These are phyloP conservation scores for Calcarius lapponicus DNA, from an alignment of 2,797 vertebrate genomes.

Conservation along the genomic window DNA sequence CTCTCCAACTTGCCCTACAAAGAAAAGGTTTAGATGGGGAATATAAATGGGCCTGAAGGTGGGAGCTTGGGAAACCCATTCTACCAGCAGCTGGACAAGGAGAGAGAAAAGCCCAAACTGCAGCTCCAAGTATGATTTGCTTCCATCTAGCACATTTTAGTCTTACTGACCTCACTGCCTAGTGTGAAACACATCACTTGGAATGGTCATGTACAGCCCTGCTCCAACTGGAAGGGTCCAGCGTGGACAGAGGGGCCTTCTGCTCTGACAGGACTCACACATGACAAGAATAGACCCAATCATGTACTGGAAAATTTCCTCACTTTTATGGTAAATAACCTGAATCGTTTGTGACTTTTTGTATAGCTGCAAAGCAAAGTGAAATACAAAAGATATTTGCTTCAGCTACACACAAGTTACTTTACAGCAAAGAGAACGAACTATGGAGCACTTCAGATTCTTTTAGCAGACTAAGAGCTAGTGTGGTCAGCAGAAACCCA, in stretches of 20 bases:
- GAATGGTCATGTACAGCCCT: rapidly evolving
- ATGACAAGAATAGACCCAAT: not conserved
- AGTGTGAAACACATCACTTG: not conserved
- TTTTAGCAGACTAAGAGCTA: not conserved
- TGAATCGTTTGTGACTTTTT: not conserved
- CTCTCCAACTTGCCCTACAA: not conserved
- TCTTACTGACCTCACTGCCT: not conserved
- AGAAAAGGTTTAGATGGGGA: not conserved
- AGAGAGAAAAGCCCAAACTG: not conserved
- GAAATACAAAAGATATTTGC: not conserved
- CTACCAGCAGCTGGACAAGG: not conserved
- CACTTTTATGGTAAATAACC: not conserved
- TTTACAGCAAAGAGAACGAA: not conserved
- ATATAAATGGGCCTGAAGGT: not conserved
- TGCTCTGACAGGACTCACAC: not conserved
- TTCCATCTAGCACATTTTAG: not conserved
- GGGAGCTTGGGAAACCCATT: not conserved
- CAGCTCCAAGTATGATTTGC: rapidly evolving
- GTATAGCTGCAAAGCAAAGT: not conserved
- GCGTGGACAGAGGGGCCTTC: not conserved
- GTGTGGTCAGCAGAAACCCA: not conserved
- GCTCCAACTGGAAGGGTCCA: not conserved
- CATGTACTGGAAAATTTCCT: not conserved
- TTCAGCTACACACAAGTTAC: not conserved
- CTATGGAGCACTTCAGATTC: not conserved